Evolutionary conservation across 2,113 vertebrate genomes (phyloP), one percentile per base, ranked within the genome.

Genomic region (Tetrax tetrax): DNA sequence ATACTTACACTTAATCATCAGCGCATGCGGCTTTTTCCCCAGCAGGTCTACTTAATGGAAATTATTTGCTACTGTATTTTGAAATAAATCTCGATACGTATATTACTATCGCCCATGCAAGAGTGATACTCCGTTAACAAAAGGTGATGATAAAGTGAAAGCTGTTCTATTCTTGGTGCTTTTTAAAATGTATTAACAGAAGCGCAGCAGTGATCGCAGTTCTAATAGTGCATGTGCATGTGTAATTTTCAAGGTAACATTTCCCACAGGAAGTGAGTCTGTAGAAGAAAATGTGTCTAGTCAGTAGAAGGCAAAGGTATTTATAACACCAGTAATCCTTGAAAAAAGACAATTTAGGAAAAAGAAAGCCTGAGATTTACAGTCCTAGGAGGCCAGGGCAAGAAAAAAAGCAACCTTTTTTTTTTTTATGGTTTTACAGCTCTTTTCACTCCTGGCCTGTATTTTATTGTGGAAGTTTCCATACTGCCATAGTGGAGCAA

Each of bases 261-360:
- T 97, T 98, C 96, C 97, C 87, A 94, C 80, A 98, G 95, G 93
- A 97, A 98, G 96, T 97, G 93, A 95, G 71, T 80, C 87, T 97
- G 65, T 81, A 93, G 92, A 95, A 95, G 94, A 93, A 97, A 97
- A 97, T 91, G 48, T 97, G 78, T 97, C 93, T 97, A 90, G 96
- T 98, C 95, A 97, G 93, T 95, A 95, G 86, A 95, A 96, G 92
- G 94, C 84, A 95, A 94, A 98, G 94, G 94, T 97, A 98, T 98
- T 98, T 98, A 98, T 98, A 98, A 96, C 93, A 70, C 84, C 60
- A 74, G 85, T 88, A 98, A 93, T 97, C 97, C 97, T 82, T 96
- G 93, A 97, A 97, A 94, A 97, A 96, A 96, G 95, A 96, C 95
- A 96, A 94, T 97, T 97, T 92, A 77, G 90, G 56, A 89, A 97